Evolutionary conservation across 2,797 vertebrate species (phyloP).

Genomic region (Atherinosoma microstoma): DNA sequence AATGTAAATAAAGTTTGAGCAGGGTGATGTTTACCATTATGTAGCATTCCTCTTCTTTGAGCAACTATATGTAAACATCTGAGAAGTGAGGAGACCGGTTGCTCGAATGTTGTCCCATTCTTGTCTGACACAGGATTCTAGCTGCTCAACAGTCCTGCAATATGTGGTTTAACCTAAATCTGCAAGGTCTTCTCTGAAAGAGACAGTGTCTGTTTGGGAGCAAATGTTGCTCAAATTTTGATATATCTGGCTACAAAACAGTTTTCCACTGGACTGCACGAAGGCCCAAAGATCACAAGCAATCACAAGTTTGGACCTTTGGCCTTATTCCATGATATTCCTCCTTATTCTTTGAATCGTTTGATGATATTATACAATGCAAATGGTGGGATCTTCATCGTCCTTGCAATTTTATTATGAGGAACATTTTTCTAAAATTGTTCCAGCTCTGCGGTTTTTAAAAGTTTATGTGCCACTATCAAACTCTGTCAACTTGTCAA

Average conservation of each 20-base stretch:
- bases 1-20: not conserved
- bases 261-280: too few species aligned
- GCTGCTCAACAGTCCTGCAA: not conserved
- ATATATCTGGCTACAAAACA: not conserved
- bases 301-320: not conserved
- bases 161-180: not conserved
- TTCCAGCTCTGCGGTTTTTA: not conserved
- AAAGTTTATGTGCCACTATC: not conserved
- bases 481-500: not conserved
- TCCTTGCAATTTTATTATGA: not conserved
- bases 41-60: too few species aligned
- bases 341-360: not conserved
- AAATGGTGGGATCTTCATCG: not conserved
- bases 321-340: not conserved
- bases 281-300: not conserved
- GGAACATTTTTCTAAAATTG: not conserved
- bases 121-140: not conserved
- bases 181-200: not conserved
- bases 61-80: not conserved
- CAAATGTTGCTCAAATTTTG: not conserved
- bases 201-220: not conserved
- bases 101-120: not conserved
- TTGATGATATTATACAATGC: not conserved
- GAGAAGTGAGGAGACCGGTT: too few species aligned
- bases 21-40: too few species aligned